These are phyloP conservation scores for Epizoanthus rinbou DNA, from an alignment of 92 coral and sea anemone genomes.

Conservation along the genomic window DNA sequence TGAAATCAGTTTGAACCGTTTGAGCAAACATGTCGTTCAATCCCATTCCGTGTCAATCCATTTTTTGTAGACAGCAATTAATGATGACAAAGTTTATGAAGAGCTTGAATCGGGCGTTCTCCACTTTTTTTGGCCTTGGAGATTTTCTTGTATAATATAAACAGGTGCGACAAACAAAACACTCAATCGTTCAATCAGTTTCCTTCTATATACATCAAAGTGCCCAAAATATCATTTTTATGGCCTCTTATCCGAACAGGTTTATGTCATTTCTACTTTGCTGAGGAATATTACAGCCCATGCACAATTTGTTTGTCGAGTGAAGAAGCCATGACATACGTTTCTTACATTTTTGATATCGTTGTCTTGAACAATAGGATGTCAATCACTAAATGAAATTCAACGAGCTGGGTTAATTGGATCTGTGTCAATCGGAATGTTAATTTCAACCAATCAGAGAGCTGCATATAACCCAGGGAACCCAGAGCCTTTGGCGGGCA, in stretches of 20 bases:
- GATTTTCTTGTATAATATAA: slow-evolving; percentile 19
- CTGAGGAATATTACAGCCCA: slow-evolving; percentile 25
- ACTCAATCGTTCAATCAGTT: slow-evolving; percentile 15
- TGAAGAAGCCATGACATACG: neutral
- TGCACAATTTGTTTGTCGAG: slow-evolving; percentile 36
- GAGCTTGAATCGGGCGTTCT: slow-evolving; percentile 25
- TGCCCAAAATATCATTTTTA: too few species aligned
- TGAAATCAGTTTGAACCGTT: slow-evolving; percentile 28
- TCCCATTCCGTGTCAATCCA: slow-evolving; percentile 15
- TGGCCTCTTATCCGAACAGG: too few species aligned
- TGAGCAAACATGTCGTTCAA: slow-evolving; percentile 18
- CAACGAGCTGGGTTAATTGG: slow-evolving; percentile 40
- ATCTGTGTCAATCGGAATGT: slow-evolving; percentile 46
- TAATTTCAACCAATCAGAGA: slow-evolving; percentile 38
- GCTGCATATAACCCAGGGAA: slow-evolving; percentile 37
- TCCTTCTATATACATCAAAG: slow-evolving; percentile 21
- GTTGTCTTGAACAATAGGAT: too few species aligned
- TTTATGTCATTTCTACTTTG: slow-evolving; percentile 7
- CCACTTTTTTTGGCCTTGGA: slow-evolving; percentile 10
- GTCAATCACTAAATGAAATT: slow-evolving; percentile 25
- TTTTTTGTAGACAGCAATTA: slow-evolving; percentile 18
- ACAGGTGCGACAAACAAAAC: slow-evolving; percentile 26
- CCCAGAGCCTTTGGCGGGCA: slow-evolving; percentile 47
- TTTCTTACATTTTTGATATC: slow-evolving; percentile 12
- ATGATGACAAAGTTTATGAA: too few species aligned